Percentiles rank a stretch among this genome's conserved stretches.
Evolutionary conservation across 1,140 invertebrate genomes (phyloP).

Genomic region (Epicauta chinensis): DNA sequence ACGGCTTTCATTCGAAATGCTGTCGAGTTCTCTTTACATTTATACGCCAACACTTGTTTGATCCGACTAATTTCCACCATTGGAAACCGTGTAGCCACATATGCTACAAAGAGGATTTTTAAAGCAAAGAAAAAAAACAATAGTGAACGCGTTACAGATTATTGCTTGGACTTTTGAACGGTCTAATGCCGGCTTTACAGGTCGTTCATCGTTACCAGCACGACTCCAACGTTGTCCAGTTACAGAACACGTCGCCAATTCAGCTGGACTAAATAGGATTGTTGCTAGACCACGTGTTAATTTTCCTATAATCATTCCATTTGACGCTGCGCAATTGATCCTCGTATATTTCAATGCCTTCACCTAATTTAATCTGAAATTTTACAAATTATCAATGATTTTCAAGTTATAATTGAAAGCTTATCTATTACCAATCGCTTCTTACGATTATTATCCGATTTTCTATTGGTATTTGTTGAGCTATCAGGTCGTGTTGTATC

Average conservation of each 20-base stretch:
- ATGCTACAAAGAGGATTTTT: conserved; percentile 50
- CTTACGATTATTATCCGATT: conserved; percentile 21
- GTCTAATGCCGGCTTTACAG: conserved; percentile 65
- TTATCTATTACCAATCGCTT: conserved; percentile 36
- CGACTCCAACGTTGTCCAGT: conserved; percentile 68
- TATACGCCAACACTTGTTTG: conserved; percentile 68
- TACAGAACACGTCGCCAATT: conserved; percentile 65
- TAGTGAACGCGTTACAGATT: too few species aligned
- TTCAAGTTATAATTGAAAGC: too few species aligned
- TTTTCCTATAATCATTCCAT: conserved; percentile 66
- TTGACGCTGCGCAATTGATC: conserved; percentile 63
- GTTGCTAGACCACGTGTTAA: conserved; percentile 63
- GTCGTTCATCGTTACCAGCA: conserved; percentile 60
- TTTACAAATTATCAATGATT: neutral
- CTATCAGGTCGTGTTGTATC: too few species aligned
- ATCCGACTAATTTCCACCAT: conserved; percentile 65
- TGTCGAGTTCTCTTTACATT: conserved; percentile 70
- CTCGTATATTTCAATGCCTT: conserved; percentile 63
- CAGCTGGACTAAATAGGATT: conserved; percentile 65
- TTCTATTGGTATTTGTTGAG: conserved; percentile 5
- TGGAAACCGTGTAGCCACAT: conserved; percentile 65
- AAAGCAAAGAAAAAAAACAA: too few species aligned
- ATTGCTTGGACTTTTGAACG: conserved; percentile 65
- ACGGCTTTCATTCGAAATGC: conserved; percentile 65
- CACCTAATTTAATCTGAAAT: conserved; percentile 60